These are phyloP conservation scores for Sceloporus undulatus DNA, from an alignment of 2,113 vertebrate species.

Conservation along the genomic window DNA sequence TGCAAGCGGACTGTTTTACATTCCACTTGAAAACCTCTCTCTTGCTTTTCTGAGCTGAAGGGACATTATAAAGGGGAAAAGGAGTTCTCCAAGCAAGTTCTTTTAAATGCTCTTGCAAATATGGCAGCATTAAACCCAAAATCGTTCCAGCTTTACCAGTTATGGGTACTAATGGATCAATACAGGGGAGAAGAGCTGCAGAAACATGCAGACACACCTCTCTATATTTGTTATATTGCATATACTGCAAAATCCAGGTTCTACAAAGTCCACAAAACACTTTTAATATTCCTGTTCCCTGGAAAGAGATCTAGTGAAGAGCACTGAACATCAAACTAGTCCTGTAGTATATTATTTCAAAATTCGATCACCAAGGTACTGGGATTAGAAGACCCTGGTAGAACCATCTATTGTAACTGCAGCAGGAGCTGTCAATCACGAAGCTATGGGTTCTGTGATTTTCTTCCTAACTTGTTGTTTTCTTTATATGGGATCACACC, in stretches of 20 bases:
- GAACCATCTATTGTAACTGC: too few species aligned
- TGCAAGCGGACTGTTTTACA: neutral
- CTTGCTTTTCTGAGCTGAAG: neutral
- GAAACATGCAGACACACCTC: neutral
- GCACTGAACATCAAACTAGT: neutral
- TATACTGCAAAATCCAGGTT: too few species aligned
- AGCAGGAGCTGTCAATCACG: too few species aligned
- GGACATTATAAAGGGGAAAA: too few species aligned
- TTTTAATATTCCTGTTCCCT: neutral
- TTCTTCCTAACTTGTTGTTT: too few species aligned
- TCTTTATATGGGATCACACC: too few species aligned
- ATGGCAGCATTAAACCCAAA: neutral
- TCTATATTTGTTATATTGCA: neutral
- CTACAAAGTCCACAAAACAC: neutral
- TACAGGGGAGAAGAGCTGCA: neutral
- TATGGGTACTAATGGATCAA: neutral
- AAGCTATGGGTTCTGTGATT: too few species aligned
- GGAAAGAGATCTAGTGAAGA: neutral
- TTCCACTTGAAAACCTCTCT: neutral
- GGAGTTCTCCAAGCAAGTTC: neutral
- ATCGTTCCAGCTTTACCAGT: neutral
- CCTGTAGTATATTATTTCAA: neutral
- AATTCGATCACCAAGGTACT: neutral
- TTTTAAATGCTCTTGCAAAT: neutral
- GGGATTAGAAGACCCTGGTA: neutral